Evolutionary conservation across 2,797 vertebrate species (phyloP).

Genomic region (Gadopsis marmoratus): DNA sequence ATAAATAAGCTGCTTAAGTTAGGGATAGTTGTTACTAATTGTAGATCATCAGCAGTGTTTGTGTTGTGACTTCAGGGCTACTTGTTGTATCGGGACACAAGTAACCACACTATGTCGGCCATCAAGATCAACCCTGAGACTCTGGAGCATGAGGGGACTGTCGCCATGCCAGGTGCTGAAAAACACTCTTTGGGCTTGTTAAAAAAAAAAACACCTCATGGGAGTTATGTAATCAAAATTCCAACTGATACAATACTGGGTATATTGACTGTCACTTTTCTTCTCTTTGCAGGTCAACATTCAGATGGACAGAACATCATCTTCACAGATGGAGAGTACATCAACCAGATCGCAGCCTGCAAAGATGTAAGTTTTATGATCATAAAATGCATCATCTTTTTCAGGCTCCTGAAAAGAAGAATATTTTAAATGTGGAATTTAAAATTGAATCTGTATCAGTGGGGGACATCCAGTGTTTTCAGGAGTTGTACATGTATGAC

Average conservation of each 20-base stretch:
- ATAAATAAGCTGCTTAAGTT: not conserved
- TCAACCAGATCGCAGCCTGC: constrained; percentile 99
- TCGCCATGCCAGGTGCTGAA: constrained; percentile 93
- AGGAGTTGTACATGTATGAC: not conserved
- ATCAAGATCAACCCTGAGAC: constrained; percentile 99
- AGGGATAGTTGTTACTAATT: not conserved
- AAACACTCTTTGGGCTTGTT: not conserved
- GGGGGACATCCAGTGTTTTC: not conserved
- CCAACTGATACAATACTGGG: not conserved
- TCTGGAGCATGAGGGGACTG: constrained; percentile 94
- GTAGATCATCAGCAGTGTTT: constrained; percentile 10
- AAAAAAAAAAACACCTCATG: not conserved
- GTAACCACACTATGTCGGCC: constrained; percentile 95
- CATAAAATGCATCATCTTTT: not conserved
- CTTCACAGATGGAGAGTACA: constrained; percentile 98
- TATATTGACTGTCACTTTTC: not conserved
- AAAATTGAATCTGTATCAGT: not conserved
- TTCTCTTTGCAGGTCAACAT: constrained; percentile 89
- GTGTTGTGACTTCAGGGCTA: constrained; percentile 86
- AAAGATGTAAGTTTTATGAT: constrained; percentile 91
- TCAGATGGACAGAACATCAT: constrained; percentile 97
- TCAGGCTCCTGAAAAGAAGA: not conserved
- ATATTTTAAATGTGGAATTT: not conserved
- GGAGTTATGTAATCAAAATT: not conserved
- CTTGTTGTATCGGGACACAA: constrained; percentile 95